phyloP scores from a whole-genome alignment of 2,113 vertebrate species.

The Caloenas nicobarica region DNA sequence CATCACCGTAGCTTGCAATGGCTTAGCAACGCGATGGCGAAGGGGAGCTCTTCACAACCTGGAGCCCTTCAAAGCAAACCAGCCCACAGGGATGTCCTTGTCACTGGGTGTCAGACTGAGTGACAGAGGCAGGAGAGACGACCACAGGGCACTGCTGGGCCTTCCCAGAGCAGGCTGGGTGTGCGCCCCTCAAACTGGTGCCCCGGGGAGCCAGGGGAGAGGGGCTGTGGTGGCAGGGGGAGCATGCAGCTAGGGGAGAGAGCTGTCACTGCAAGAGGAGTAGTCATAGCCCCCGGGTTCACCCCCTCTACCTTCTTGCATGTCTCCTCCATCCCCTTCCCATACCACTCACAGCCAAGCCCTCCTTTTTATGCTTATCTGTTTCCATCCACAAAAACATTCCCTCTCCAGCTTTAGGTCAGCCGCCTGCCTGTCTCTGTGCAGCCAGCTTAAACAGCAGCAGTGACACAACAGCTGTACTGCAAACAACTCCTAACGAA shows the following conservation, averaged over 20 bases:
- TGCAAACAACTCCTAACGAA: not conserved
- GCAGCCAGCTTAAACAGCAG: not conserved
- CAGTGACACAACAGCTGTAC: not conserved
- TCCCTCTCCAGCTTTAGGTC: not conserved
- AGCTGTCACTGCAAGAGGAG: not conserved
- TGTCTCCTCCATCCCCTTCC: not conserved
- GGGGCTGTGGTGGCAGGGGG: accelerated
- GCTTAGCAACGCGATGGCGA: not conserved
- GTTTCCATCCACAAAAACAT: not conserved
- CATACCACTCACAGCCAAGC: not conserved
- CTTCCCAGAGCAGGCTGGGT: not conserved
- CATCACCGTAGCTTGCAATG: not conserved
- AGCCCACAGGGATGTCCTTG: not conserved
- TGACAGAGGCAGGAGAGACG: not conserved
- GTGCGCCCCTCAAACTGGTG: not conserved
- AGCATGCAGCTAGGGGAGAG: not conserved
- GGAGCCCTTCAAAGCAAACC: not conserved
- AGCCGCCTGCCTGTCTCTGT: not conserved
- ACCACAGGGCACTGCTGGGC: not conserved
- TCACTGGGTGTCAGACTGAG: not conserved
- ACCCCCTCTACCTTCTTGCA: not conserved
- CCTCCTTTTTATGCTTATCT: not conserved
- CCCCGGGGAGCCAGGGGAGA: accelerated
- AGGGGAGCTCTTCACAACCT: not conserved
- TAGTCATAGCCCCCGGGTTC: not conserved